Base-by-base conservation (phyloP, 2,113 vertebrate species). In the Steatornis caripensis region DNA sequence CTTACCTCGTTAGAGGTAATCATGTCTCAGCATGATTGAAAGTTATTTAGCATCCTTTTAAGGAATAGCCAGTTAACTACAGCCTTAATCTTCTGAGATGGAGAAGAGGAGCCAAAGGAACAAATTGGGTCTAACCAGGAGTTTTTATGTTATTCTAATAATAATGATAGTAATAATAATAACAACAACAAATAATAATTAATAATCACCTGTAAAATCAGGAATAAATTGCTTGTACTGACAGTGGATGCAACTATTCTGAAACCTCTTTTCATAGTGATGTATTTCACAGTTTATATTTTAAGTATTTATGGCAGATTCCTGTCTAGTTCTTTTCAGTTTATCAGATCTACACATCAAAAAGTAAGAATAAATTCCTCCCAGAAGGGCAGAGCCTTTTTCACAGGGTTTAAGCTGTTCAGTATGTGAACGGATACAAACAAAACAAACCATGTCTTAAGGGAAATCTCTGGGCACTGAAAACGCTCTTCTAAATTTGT, bases 301-400 rank as follows among this genome's bases (percentile, higher is more conserved):
- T 92, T 51, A 54, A 76, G 39, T 71, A 84, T 53, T 89, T 85
- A 69, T 18, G 10, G 24, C 37, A 82, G 36, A 92, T 74, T 83
- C 45, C 41, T 61, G 36, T 34, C 43, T 87, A 71, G 39, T 54
- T 85, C 69, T 84, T 93, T 61, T 54, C 66, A 74, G 84, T 89
- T 95, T 91, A 89, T 96, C 95, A 95, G 80, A 75, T 48, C 39
- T 60, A 78, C 86, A 91, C 45, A 95, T 84, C 69, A 91, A 94
- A 91, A 91, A 93, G 48, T 32, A 94, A 91, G 72, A 90, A 66
- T 22, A 93, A 93, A 95, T 81, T 82, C 66, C 86, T 85, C 80
- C 65, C 65, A 89, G 36, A 94, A 95, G 27, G 57, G 72, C 65
- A 92, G 45, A 78, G 45, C 14, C 20, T 87, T 84, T 78, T 90